Evolutionary conservation across 2,113 vertebrate genomes (phyloP).

Genomic region (Vombatus ursinus): DNA sequence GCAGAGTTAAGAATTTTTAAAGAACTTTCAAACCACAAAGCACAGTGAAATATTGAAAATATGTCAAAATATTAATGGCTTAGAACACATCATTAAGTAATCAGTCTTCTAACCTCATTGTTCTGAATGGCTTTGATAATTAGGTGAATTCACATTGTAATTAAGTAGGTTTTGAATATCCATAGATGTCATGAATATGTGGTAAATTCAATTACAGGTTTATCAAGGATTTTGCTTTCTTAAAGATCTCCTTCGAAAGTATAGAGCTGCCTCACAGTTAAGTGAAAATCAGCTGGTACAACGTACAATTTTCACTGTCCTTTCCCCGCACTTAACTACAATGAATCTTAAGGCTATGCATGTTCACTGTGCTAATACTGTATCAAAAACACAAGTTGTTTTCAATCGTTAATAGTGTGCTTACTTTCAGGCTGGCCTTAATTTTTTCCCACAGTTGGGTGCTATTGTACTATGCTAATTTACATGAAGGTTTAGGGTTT

Average conservation of each 20-base stretch:
- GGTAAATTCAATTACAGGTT: background rate
- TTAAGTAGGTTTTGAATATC: background rate
- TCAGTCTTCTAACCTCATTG: background rate
- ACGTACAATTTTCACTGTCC: background rate
- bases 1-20: background rate
- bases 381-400: background rate
- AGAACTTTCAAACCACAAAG: background rate
- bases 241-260: slow-evolving; percentile 11
- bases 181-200: background rate
- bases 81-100: background rate
- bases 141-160: slow-evolving; percentile 15
- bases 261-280: background rate
- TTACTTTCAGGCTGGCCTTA: slow-evolving; percentile 7
- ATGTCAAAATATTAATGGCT: background rate
- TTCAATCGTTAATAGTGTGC: background rate
- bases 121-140: background rate
- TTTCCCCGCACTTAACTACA: background rate
- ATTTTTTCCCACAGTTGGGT: background rate
- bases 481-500: slow-evolving; percentile 8
- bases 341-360: background rate
- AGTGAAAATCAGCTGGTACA: background rate
- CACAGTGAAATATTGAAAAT: background rate
- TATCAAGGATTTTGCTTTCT: background rate
- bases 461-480: slow-evolving; percentile 8
- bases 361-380: background rate